These are phyloP conservation scores for Dipus sagitta DNA, from an alignment of 2,797 vertebrate genomes.

Conservation along the genomic window DNA sequence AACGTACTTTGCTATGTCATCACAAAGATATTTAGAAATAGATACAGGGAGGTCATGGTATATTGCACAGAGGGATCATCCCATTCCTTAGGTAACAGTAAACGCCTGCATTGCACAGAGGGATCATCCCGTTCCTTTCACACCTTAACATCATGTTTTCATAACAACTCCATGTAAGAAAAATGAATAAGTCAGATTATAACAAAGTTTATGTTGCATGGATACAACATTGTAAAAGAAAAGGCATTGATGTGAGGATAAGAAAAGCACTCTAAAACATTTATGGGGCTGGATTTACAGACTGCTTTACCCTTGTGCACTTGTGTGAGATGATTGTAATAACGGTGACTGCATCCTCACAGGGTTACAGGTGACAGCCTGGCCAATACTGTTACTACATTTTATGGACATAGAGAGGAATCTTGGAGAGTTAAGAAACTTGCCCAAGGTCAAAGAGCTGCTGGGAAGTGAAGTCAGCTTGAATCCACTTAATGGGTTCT, in stretches of 20 bases:
- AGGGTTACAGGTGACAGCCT: neutral
- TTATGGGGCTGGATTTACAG: neutral
- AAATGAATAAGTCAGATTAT: conserved; percentile 4
- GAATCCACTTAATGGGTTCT: neutral
- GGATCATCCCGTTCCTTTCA: too few relatives aligned
- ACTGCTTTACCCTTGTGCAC: neutral
- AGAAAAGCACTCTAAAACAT: neutral
- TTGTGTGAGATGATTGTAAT: neutral
- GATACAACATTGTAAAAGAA: neutral
- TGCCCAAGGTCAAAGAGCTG: neutral
- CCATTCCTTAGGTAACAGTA: too few relatives aligned
- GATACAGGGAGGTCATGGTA: too few relatives aligned
- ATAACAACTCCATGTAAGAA: conserved; percentile 6
- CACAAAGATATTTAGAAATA: too few relatives aligned
- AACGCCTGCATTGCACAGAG: too few relatives aligned
- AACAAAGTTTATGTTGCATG: neutral
- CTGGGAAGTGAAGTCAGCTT: neutral
- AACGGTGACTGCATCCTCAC: neutral
- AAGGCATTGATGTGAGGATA: neutral
- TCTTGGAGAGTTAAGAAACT: neutral
- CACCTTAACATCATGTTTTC: neutral
- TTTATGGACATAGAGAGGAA: neutral
- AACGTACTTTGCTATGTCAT: too few relatives aligned
- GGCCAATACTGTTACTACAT: neutral
- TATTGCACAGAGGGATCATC: too few relatives aligned